Conservation (phyloP, 1,140 invertebrate genomes). For the Drosophila serrata region DNA sequence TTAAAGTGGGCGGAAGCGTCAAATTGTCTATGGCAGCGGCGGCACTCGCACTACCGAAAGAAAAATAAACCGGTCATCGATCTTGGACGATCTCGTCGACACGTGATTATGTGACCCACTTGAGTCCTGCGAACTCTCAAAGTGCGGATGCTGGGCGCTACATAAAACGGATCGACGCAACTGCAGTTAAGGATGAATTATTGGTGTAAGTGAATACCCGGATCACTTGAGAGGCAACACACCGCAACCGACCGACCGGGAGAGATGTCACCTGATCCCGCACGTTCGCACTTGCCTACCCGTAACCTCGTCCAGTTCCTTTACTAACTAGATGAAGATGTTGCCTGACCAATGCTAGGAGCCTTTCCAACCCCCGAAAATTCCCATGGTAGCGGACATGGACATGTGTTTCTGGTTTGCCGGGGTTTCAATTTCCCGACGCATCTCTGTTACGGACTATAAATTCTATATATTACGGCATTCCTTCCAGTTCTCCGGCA, state of each 20-base stretch:
- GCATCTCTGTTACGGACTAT: slow-evolving; percentile 70
- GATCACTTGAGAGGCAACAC: slow-evolving; percentile 78
- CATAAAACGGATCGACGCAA: slow-evolving; percentile 77
- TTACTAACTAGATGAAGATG: slow-evolving; percentile 4
- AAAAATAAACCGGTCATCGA: slow-evolving; percentile 37
- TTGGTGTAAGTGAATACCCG: slow-evolving; percentile 71
- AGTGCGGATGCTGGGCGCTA: slow-evolving; percentile 38
- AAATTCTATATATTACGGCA: slow-evolving; percentile 63
- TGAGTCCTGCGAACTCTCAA: slow-evolving; percentile 52
- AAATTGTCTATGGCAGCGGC: slow-evolving; percentile 77
- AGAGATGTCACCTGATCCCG: slow-evolving; percentile 72
- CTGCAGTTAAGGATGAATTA: slow-evolving; percentile 80
- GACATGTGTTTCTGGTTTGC: slow-evolving; percentile 53
- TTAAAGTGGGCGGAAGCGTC: slow-evolving; percentile 72
- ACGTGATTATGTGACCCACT: slow-evolving; percentile 70
- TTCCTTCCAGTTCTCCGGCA: slow-evolving; percentile 49
- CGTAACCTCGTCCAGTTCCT: not conserved
- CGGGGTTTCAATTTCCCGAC: slow-evolving; percentile 33
- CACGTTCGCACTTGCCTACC: slow-evolving; percentile 61
- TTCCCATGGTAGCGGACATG: slow-evolving; percentile 15
- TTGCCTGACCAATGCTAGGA: slow-evolving; percentile 12
- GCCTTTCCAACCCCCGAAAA: not conserved
- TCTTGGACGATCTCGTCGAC: slow-evolving; percentile 45
- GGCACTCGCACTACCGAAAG: slow-evolving; percentile 41
- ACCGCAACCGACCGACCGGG: slow-evolving; percentile 58